A percentile compares a stretch with the other conserved stretches of the same genome.
Evolutionary conservation across 2,113 vertebrate genomes (phyloP).

Genomic region (Tiliqua scincoides): DNA sequence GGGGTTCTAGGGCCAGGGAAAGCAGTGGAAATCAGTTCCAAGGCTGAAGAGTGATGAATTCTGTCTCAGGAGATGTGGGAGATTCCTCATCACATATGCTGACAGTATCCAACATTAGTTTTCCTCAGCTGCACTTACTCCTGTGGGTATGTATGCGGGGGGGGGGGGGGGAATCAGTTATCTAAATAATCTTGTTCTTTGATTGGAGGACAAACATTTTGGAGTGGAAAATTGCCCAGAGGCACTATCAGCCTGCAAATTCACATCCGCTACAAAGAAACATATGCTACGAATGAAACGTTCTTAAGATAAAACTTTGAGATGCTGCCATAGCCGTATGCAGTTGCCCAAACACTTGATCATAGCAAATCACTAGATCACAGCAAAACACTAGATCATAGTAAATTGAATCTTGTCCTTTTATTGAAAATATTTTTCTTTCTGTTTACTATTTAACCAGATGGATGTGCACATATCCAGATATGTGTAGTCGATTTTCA

Average conservation of each 20-base stretch:
- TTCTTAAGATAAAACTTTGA: slow-evolving; percentile 14
- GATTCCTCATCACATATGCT: not conserved
- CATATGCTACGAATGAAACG: slow-evolving; percentile 35
- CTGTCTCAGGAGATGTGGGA: not conserved
- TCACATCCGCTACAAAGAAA: slow-evolving; percentile 33
- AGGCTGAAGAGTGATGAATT: not conserved
- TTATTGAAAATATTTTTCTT: slow-evolving; percentile 1
- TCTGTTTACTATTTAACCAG: slow-evolving; percentile 8
- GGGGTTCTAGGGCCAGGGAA: not conserved
- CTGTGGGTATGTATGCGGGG: not conserved
- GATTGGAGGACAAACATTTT: slow-evolving; percentile 52
- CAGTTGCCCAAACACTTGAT: slow-evolving; percentile 10
- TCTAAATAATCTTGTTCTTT: slow-evolving; percentile 37
- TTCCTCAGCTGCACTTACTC: slow-evolving; percentile 10
- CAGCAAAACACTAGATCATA: not conserved
- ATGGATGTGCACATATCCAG: accelerated
- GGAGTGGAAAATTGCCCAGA: slow-evolving; percentile 5
- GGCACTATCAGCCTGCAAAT: slow-evolving; percentile 24
- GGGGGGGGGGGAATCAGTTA: not conserved
- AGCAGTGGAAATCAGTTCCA: not conserved
- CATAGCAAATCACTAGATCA: too few relatives aligned
- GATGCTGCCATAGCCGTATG: not conserved
- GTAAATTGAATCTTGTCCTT: not conserved
- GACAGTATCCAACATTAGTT: not conserved
- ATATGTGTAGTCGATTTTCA: not conserved